Percentiles rank a stretch among this genome's conserved stretches.
Conservation (phyloP, 2,888 invertebrate genomes). For the Morpho deidamia region DNA sequence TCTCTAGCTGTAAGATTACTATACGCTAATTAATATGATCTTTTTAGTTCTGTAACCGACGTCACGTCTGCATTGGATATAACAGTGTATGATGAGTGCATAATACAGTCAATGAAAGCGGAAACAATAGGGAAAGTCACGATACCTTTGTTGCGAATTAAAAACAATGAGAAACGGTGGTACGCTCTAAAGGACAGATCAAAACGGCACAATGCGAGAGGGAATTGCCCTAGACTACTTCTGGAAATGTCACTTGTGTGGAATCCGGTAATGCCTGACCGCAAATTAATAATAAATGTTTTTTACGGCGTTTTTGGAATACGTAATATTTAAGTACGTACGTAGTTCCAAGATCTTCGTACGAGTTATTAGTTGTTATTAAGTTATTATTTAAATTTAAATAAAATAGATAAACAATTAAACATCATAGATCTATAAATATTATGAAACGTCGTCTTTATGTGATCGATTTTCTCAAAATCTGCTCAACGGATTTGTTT, state of each 20-base stretch:
- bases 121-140: slow-evolving; percentile 61
- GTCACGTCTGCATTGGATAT: slow-evolving; percentile 63
- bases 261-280: slow-evolving; percentile 55
- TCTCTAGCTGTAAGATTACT: background rate
- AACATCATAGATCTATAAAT: no score
- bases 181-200: slow-evolving; percentile 59
- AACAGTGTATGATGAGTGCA: slow-evolving; percentile 58
- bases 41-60: slow-evolving; percentile 56
- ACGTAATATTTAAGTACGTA: no score
- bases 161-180: slow-evolving; percentile 63
- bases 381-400: no score
- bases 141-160: slow-evolving; percentile 58
- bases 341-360: no score
- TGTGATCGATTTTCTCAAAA: no score
- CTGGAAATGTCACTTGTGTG: slow-evolving; percentile 65
- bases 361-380: no score
- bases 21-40: background rate
- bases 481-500: no score
- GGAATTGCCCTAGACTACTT: slow-evolving; percentile 58
- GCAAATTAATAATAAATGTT: background rate
- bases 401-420: no score
- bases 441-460: no score
- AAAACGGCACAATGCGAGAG: slow-evolving; percentile 50
- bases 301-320: no score
- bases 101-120: slow-evolving; percentile 47